Base-by-base conservation (phyloP, 2,113 vertebrate genomes). In the Pedetes capensis region DNA sequence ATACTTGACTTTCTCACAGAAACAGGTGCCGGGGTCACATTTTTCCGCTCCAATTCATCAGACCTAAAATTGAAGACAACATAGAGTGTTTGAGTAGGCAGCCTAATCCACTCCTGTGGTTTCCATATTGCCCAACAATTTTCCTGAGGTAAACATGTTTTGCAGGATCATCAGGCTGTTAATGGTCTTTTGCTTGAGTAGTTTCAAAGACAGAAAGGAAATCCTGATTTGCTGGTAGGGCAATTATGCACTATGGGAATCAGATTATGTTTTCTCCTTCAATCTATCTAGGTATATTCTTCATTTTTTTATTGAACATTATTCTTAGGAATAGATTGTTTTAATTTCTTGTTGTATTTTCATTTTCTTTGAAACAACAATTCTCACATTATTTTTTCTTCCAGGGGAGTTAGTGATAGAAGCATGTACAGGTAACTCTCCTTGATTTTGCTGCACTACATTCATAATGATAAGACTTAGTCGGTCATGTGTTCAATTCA, bases 171-270 rank as follows among this genome's bases (percentile, higher is more conserved):
- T 87, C 97, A 94, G 61, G 47, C 53, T 90, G 32, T 91, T 98
- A 95, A 87, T 97, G 86, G 63, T 83, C 80, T 96, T 97, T 96
- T 96, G 79, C 78, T 90, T 68, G 94, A 97, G 34, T 96, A 49
- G 82, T 57, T 97, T 29, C 74, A 37, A 79, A 81, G 47, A 87
- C 55, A 86, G 55, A 44, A 22, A 55, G 66, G 13, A 63, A 74
- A 95, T 82, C 81, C 78, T 53, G n/a, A 75, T 89, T 96, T 63
- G 55, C 64, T 90, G 39, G 44, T 76, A 95, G n/a, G 39, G n/a
- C 61, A 95, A n/a, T 93, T 87, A 88, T 32, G 17, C 25, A 68
- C 11, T 71, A n/a, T 78, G 3, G 34, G 51, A 61, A 87, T 89
- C 66, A 64, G 14, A 82, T 71, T 37, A 32, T 83, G 44, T 68